Evolutionary conservation across 92 coral and sea anemone species (phyloP), one percentile per base, ranked within the genome.

Genomic region (Parazoanthus swiftii): DNA sequence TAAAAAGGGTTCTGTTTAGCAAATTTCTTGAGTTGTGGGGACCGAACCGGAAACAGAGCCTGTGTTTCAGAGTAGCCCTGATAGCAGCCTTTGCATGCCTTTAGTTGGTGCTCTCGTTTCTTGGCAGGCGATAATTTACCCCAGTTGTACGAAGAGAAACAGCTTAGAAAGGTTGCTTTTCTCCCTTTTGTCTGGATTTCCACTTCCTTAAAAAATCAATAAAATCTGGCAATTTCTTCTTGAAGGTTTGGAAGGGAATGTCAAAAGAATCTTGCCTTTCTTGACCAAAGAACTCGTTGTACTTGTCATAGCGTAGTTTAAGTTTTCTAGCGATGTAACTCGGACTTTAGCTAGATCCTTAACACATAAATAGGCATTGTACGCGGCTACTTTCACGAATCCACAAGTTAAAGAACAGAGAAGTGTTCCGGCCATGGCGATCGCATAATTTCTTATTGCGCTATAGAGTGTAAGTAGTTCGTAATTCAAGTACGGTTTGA

Each of bases 341-440:
- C 26, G 71, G 18, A 33, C 43, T 35, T 80, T 80, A 15, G 18
- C 11, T 77, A 77, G 5, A 42, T 77, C 81, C 20, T 77, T 77
- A 23, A 43, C 81, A 9, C 5, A 77, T 23, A 58, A 79, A 56
- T 29, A 80, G 1, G 72, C 71, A 35, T 80, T 56, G 39, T 54
- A 56, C 13, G 85, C 85, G 11, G 85, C 85, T 56, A 80, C 71
- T 23, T 80, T 80, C 13, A 21, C 85, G 18, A 26, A 79, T 13
- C 82, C 82, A 79, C 82, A 79, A 79, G 82, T 79, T 16, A 79
- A 79, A 50, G 82, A 68, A 9, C 85, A 54, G 36, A 54, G 85
- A 80, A 80, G 85, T 80, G 85, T 80, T 29, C 85, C 85, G 50
- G 85, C 70, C 83, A 79, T 79, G 42, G 38, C 39, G 71, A 79